Evolutionary conservation across 2,113 vertebrate species (phyloP).

Genomic region (Alectura lathami): DNA sequence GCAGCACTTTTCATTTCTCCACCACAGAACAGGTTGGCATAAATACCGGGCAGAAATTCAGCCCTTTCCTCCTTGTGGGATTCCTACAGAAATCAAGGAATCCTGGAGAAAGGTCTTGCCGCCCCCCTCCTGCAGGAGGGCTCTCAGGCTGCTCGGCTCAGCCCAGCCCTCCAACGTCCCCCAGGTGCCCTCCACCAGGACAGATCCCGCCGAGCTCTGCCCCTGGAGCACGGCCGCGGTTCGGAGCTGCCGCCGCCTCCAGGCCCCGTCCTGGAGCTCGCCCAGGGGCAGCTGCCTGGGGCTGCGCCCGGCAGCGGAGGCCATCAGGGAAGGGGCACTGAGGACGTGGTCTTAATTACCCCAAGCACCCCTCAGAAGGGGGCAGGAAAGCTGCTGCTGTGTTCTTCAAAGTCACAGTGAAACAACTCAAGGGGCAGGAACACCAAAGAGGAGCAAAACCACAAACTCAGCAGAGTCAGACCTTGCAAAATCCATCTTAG

Average conservation of each 20-base stretch:
- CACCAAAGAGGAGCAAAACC: background rate
- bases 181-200: too few relatives aligned
- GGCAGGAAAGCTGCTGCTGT: background rate
- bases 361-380: background rate
- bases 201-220: background rate
- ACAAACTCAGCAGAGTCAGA: background rate
- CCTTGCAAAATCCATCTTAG: background rate
- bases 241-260: background rate
- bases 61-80: background rate
- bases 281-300: too few relatives aligned
- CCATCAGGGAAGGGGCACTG: background rate
- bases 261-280: too few relatives aligned
- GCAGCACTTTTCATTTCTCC: background rate
- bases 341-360: background rate
- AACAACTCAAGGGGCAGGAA: background rate
- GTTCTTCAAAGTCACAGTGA: background rate
- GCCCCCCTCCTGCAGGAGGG: background rate
- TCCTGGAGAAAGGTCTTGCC: fast-evolving
- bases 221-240: too few relatives aligned
- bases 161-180: too few relatives aligned
- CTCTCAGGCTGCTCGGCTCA: too few relatives aligned
- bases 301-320: too few relatives aligned
- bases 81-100: background rate
- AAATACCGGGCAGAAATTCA: background rate
- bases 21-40: background rate